Evolutionary conservation across 2,797 vertebrate genomes (phyloP).

Genomic region (Pelobates cultripes): DNA sequence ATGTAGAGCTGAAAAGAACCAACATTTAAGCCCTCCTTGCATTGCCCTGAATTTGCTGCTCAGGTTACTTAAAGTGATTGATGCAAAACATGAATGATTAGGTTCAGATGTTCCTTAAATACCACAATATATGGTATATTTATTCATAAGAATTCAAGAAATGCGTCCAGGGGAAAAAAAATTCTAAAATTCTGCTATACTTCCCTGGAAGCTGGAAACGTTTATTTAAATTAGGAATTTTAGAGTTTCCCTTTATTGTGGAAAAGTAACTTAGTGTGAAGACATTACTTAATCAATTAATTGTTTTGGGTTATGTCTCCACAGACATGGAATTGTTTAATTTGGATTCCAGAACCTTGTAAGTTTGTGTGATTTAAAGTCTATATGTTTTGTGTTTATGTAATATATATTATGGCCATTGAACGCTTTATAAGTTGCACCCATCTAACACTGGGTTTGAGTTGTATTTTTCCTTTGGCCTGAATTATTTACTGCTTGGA

Average conservation of each 20-base stretch:
- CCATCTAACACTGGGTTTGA: too few relatives aligned
- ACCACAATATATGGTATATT: slow-evolving; percentile 29
- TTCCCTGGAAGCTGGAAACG: slow-evolving; percentile 24
- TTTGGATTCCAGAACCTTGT: too few relatives aligned
- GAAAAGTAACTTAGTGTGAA: background rate
- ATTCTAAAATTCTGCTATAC: background rate
- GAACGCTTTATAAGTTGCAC: too few relatives aligned
- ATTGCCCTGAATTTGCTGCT: slow-evolving; percentile 28
- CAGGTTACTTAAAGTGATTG: slow-evolving; percentile 46
- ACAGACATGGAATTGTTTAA: too few relatives aligned
- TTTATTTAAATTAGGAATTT: slow-evolving; percentile 20
- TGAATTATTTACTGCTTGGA: too few relatives aligned
- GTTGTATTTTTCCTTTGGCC: too few relatives aligned
- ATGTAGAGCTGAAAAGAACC: slow-evolving; percentile 31
- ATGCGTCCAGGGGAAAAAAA: slow-evolving; percentile 10
- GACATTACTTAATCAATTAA: background rate
- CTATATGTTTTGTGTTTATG: too few relatives aligned
- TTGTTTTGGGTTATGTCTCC: too few relatives aligned
- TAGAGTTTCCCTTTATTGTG: slow-evolving; percentile 1
- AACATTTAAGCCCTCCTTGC: slow-evolving; percentile 37
- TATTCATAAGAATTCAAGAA: slow-evolving; percentile 42
- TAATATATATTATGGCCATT: too few relatives aligned
- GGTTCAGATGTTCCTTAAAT: slow-evolving; percentile 49
- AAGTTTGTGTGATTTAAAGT: too few relatives aligned
- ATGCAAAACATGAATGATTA: slow-evolving; percentile 50